Percentiles rank a stretch among this genome's conserved stretches.
phyloP scores from a whole-genome alignment of 2,113 vertebrate genomes.

The Ameiurus melas region DNA sequence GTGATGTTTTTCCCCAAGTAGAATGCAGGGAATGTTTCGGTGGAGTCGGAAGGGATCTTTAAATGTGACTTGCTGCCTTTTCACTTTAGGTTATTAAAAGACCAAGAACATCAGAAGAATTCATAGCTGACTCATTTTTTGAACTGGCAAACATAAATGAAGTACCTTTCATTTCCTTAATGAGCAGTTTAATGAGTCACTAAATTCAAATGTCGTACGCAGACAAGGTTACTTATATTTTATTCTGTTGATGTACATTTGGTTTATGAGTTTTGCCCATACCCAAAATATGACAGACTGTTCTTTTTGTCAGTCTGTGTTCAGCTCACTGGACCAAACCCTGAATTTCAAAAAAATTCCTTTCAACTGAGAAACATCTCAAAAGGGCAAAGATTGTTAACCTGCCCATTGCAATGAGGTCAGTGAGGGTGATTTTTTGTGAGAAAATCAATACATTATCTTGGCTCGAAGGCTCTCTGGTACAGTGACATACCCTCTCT shows the following conservation, averaged over 20 bases:
- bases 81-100: neutral
- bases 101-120: no score
- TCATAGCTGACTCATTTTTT: neutral
- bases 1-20: neutral
- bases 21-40: neutral
- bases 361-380: conserved; percentile 30
- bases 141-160: neutral
- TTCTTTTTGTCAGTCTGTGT: conserved; percentile 17
- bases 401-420: conserved; percentile 12
- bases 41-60: neutral
- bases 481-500: conserved; percentile 75
- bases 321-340: conserved; percentile 27
- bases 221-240: neutral
- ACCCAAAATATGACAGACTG: neutral
- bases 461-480: neutral
- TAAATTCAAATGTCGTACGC: neutral
- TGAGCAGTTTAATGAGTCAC: neutral
- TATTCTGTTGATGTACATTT: neutral
- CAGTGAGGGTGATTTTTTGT: conserved; percentile 5
- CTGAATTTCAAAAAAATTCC: conserved; percentile 2
- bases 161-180: neutral
- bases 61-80: neutral
- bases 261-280: neutral
- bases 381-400: conserved; percentile 21
- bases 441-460: conserved; percentile 25